Conservation (phyloP, 1,140 invertebrate species). For the Zaprionus nigranus region DNA sequence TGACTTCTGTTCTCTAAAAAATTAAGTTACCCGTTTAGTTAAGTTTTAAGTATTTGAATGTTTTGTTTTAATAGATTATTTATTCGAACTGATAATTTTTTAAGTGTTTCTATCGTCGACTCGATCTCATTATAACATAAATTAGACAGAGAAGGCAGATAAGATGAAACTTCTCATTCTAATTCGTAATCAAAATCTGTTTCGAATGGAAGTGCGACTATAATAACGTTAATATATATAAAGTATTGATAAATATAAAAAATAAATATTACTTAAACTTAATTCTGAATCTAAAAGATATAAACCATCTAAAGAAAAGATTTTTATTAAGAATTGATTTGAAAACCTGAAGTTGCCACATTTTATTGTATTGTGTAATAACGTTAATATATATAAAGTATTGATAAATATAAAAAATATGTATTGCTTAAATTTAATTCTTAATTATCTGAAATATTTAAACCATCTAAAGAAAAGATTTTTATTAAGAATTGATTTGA, state of each 20-base stretch:
- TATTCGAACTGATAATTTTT: background rate
- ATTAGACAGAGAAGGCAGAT: background rate
- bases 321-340: background rate
- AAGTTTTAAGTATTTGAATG: background rate
- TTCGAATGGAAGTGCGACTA: background rate
- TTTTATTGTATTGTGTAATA: background rate
- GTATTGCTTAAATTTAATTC: background rate
- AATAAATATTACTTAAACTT: too few relatives aligned
- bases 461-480: background rate
- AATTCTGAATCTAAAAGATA: background rate
- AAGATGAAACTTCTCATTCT: background rate
- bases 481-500: background rate
- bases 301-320: background rate
- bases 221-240: background rate
- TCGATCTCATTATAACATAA: background rate
- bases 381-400: background rate
- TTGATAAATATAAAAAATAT: too few relatives aligned
- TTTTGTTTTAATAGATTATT: background rate
- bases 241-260: too few relatives aligned
- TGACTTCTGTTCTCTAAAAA: background rate
- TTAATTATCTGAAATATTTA: background rate
- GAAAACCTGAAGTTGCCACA: background rate
- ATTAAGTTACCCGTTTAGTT: background rate
- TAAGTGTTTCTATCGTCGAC: background rate
- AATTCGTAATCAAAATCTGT: background rate